Base-by-base conservation (phyloP, 2,888 invertebrate genomes). In the Lithophane leautieri region DNA sequence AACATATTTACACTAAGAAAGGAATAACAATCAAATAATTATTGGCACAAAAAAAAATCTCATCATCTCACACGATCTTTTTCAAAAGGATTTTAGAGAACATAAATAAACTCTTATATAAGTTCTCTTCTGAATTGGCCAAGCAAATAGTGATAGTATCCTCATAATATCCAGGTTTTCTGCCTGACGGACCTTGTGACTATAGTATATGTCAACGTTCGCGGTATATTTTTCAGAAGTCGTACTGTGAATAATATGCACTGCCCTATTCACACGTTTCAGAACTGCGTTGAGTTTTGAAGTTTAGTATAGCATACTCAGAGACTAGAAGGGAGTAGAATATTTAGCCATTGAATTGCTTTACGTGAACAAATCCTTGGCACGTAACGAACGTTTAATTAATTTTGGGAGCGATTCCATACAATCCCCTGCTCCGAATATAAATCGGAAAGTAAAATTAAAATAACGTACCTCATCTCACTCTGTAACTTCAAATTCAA, bases 401-500 rank as follows among this genome's bases (percentile, higher is more conserved):
- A 4, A n/a, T 25, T 25, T 63, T 25, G 19, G 25, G 9, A 58
- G 25, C 58, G 16, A 28, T 28, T 0, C 9, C 4, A 28, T 16
- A 19, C 16, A 25, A 58, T 25, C 1, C 9, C n/a, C n/a, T 62
- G n/a, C 14, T 16, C 1, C 25, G 6, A 16, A 16, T 19, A 25
- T 25, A 44, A n/a, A 62, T 62, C 11, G 4, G 6, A 19, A 60
- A 34, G 19, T 12, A 12, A 22, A 42, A 63, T 42, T 2, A 25
- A 63, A 12, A 54, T 19, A 56, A 9, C n/a, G 34, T 44, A 96
- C 96, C 96, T 94, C 96, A 96, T 96, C 90, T 96, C 96, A 88
- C 89, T 95, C 75, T 96, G 96, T 67, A 96, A 82, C 79, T 95
- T 96, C 81, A 96, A 89, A 91, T 96, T 96, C 58, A 96, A 88